phyloP scores from a whole-genome alignment of 2,113 vertebrate species.

The Rhinopomastus cyanomelas region DNA sequence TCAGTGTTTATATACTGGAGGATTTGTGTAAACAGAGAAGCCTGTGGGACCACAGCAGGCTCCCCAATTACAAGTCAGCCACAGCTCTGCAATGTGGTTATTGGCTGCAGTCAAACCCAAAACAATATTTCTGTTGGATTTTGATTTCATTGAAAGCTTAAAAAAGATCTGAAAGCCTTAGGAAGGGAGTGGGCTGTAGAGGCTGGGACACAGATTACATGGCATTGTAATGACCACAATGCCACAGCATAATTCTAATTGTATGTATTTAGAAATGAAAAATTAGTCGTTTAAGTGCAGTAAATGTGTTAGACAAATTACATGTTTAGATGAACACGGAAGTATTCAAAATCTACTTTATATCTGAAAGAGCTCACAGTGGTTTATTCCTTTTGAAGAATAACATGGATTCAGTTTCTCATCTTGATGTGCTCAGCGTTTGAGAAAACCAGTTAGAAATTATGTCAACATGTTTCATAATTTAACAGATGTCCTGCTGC shows the following conservation, averaged over 20 bases:
- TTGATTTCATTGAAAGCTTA: conserved; percentile 42
- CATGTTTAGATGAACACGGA: not conserved
- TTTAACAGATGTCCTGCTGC: not conserved
- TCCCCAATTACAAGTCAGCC: conserved; percentile 50
- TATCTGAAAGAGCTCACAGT: not conserved
- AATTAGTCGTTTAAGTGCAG: not conserved
- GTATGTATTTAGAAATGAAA: not conserved
- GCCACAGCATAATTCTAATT: not conserved
- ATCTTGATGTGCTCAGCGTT: not conserved
- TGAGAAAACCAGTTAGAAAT: not conserved
- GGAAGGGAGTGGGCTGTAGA: not conserved
- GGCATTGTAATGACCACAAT: not conserved
- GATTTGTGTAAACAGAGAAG: conserved; percentile 63
- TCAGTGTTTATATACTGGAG: conserved; percentile 51
- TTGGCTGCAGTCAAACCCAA: conserved; percentile 64
- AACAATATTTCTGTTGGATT: conserved; percentile 75
- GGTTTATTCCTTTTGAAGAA: not conserved
- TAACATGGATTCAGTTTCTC: not conserved
- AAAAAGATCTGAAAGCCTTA: conserved; percentile 9
- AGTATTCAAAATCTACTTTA: conserved; percentile 7
- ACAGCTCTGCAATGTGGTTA: conserved; percentile 66
- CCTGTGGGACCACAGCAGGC: conserved; percentile 56
- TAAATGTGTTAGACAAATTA: conserved; percentile 4
- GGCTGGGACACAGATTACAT: conserved; percentile 2
- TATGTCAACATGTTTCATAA: not conserved